Evolutionary conservation across 2,797 vertebrate species (phyloP).

Genomic region (Parotocinclus haroldoi): DNA sequence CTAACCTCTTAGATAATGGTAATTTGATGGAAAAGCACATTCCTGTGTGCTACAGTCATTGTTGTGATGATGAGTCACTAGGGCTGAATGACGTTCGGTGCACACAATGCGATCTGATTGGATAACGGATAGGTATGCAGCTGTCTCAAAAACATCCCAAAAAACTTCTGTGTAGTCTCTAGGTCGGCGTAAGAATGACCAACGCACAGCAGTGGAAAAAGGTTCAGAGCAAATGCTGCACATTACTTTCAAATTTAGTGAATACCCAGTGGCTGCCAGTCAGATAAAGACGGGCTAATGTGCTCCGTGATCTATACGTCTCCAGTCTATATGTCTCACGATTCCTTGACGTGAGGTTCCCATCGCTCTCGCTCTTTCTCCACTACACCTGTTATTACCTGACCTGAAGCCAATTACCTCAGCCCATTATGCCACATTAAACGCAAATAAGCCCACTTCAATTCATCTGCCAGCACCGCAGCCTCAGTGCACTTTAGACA

Average conservation of each 20-base stretch:
- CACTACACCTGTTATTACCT: conserved; percentile 74
- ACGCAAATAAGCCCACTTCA: conserved; percentile 74
- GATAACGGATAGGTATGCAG: too few relatives aligned
- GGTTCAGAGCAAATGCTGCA: neutral
- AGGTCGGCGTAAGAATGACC: neutral
- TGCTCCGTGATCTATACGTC: conserved; percentile 48
- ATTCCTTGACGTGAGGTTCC: conserved; percentile 70
- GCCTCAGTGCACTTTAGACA: conserved; percentile 63
- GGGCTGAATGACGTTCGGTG: too few relatives aligned
- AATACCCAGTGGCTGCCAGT: conserved; percentile 19
- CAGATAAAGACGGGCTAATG: conserved; percentile 20
- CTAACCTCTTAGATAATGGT: too few relatives aligned
- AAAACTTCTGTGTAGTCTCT: neutral
- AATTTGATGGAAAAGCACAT: too few relatives aligned
- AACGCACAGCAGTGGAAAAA: neutral
- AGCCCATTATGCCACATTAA: conserved; percentile 80
- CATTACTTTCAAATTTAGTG: conserved; percentile 7
- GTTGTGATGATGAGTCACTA: too few relatives aligned
- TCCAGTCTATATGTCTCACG: conserved; percentile 35
- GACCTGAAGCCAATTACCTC: conserved; percentile 77
- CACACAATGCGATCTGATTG: too few relatives aligned
- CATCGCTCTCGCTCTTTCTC: conserved; percentile 57
- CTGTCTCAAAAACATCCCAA: too few relatives aligned
- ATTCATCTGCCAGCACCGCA: conserved; percentile 68
- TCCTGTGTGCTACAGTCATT: too few relatives aligned